phyloP scores from a whole-genome alignment of 2,797 vertebrate genomes.

The Synanceia verrucosa region DNA sequence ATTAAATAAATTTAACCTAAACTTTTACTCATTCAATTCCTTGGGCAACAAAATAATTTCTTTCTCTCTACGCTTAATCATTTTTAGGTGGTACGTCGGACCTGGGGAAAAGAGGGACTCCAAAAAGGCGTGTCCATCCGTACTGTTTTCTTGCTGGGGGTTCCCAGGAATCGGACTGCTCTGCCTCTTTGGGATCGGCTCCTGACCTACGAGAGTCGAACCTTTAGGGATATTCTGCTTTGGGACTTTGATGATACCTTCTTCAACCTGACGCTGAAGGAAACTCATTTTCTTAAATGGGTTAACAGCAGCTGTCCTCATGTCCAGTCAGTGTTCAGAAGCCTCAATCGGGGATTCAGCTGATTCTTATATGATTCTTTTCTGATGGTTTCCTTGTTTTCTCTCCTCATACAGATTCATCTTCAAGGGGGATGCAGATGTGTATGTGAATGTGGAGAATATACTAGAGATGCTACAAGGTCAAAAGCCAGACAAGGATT shows the following conservation, averaged over 20 bases:
- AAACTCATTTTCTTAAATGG: slow-evolving; percentile 97
- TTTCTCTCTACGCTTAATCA: not conserved
- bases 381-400: not conserved
- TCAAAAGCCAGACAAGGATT: slow-evolving; percentile 77
- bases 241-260: slow-evolving; percentile 98
- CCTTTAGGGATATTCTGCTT: slow-evolving; percentile 90
- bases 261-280: slow-evolving; percentile 98
- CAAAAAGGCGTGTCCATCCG: slow-evolving; percentile 82
- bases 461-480: slow-evolving; percentile 90
- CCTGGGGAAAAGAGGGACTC: slow-evolving; percentile 92
- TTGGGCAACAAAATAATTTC: not conserved
- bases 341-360: not conserved
- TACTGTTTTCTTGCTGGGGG: slow-evolving; percentile 91
- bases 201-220: slow-evolving; percentile 88
- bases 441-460: slow-evolving; percentile 95
- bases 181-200: slow-evolving; percentile 89
- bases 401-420: slow-evolving; percentile 81
- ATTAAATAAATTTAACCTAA: too few species aligned
- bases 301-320: slow-evolving; percentile 87
- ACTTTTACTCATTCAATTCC: not conserved
- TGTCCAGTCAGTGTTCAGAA: slow-evolving; percentile 68
- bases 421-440: slow-evolving; percentile 95
- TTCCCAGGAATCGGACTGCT: slow-evolving; percentile 82
- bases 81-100: slow-evolving; percentile 88
- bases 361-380: not conserved